Conservation (phyloP, 1,140 invertebrate species). For the Pseudoatta argentina region DNA sequence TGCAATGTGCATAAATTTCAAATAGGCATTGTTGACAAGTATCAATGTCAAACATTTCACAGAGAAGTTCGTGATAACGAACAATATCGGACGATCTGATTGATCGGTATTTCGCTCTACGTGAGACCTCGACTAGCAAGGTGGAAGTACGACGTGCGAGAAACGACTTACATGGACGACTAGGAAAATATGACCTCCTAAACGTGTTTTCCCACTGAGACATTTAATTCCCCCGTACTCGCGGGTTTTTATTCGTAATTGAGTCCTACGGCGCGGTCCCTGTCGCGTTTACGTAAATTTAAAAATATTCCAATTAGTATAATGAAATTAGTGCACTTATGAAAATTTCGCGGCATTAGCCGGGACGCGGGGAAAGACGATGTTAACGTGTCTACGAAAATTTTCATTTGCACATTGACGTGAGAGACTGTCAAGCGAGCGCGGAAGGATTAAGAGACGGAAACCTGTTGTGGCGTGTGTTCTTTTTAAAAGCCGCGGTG, state of each 20-base stretch:
- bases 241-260: slow-evolving; percentile 58
- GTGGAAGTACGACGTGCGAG: background rate
- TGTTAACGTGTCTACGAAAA: slow-evolving; percentile 58
- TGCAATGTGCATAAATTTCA: slow-evolving; percentile 40
- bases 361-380: slow-evolving; percentile 5
- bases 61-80: background rate
- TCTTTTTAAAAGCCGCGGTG: slow-evolving; percentile 69
- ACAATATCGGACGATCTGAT: slow-evolving; percentile 26
- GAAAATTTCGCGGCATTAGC: slow-evolving; percentile 57
- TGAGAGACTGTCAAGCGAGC: slow-evolving; percentile 55
- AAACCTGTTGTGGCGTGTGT: slow-evolving; percentile 72
- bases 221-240: slow-evolving; percentile 50
- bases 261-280: slow-evolving; percentile 50
- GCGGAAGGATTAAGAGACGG: slow-evolving; percentile 71
- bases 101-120: slow-evolving; percentile 23
- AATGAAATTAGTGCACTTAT: slow-evolving; percentile 62
- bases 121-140: background rate
- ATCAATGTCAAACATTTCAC: slow-evolving; percentile 28
- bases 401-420: slow-evolving; percentile 60
- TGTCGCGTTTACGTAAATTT: slow-evolving; percentile 61
- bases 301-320: slow-evolving; percentile 62
- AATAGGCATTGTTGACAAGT: slow-evolving; percentile 14
- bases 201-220: slow-evolving; percentile 52
- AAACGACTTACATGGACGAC: slow-evolving; percentile 25
- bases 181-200: slow-evolving; percentile 27